phyloP scores from a whole-genome alignment of 1,140 invertebrate species.

The Dendroctonus valens region DNA sequence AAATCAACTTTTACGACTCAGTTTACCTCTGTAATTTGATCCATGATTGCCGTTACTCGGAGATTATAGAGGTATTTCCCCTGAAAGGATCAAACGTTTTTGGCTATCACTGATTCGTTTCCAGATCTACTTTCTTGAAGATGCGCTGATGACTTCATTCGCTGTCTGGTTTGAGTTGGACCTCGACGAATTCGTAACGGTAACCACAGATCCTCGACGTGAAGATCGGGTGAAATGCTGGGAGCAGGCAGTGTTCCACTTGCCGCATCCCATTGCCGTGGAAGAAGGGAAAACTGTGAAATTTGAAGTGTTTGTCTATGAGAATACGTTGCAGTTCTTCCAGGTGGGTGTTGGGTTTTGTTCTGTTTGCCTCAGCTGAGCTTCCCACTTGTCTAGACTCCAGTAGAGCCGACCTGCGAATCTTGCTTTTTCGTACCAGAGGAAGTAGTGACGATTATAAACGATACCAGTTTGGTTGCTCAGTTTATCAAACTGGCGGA shows the following conservation, averaged over 20 bases:
- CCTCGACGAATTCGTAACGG: no score
- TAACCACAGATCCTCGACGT: no score
- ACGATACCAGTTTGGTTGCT: conserved; percentile 55
- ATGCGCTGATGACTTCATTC: no score
- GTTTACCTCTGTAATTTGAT: conserved; percentile 48
- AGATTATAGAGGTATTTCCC: neutral
- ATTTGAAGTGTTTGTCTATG: conserved; percentile 52
- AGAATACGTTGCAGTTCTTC: conserved; percentile 40
- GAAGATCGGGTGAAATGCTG: conserved; percentile 71
- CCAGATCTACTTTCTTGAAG: no score
- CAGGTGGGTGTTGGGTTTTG: no score
- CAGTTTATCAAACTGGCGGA: conserved; percentile 48
- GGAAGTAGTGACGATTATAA: conserved; percentile 57
- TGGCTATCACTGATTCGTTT: no score
- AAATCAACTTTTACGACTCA: conserved; percentile 65
- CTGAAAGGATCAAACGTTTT: no score
- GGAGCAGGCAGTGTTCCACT: conserved; percentile 72
- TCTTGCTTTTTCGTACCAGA: conserved; percentile 48
- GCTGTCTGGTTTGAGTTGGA: no score
- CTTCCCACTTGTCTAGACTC: conserved; percentile 10
- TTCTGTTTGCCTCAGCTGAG: no score
- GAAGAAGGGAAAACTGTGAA: no score
- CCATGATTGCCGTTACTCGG: no score
- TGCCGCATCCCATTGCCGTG: conserved; percentile 49
- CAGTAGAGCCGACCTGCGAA: conserved; percentile 8